phyloP scores from a whole-genome alignment of 2,113 vertebrate genomes.

The Furnarius figulus region DNA sequence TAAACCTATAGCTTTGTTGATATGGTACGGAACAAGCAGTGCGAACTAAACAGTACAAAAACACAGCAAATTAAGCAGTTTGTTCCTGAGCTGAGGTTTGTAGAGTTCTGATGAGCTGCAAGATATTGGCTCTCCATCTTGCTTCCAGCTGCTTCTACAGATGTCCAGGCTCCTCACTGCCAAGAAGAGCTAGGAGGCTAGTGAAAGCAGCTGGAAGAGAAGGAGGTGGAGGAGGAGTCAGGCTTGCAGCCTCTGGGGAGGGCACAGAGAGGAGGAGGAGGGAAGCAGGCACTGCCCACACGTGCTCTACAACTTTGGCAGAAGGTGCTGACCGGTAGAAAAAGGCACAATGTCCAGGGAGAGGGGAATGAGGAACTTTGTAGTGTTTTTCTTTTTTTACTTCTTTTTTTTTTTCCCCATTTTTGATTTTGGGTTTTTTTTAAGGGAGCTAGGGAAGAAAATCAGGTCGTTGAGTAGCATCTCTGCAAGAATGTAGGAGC shows the following conservation, averaged over 20 bases:
- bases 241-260: not conserved
- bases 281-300: conserved; percentile 22
- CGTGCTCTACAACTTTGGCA: not conserved
- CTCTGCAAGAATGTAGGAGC: not conserved
- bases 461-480: not conserved
- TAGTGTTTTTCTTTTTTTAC: fast-evolving
- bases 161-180: conserved; percentile 58
- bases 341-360: not conserved
- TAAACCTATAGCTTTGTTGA: not conserved
- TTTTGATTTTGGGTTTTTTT: not conserved
- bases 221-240: conserved; percentile 37
- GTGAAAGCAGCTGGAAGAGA: conserved; percentile 61
- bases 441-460: not conserved
- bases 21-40: not conserved
- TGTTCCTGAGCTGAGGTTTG: conserved; percentile 54
- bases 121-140: conserved; percentile 61
- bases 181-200: conserved; percentile 52
- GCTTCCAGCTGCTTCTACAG: conserved; percentile 70
- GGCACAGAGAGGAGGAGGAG: not conserved
- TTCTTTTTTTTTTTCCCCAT: not conserved
- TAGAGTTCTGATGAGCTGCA: conserved; percentile 52
- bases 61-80: conserved; percentile 18
- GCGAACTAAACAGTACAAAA: not conserved
- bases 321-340: not conserved
- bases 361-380: not conserved